These are phyloP conservation scores for Deilephila elpenor DNA, from an alignment of 2,888 invertebrate species.

Conservation along the genomic window DNA sequence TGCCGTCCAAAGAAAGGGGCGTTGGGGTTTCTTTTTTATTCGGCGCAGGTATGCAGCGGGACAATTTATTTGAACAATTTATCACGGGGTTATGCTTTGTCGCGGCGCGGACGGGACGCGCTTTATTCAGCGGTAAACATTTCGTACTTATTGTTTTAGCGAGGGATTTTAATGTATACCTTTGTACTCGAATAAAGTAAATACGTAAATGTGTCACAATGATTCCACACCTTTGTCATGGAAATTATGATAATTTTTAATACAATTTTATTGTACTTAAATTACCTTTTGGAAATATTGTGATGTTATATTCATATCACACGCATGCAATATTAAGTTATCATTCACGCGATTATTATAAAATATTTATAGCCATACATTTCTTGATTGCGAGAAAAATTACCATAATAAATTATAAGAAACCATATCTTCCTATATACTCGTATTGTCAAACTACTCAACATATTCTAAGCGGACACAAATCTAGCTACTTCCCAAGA, in stretches of 20 bases:
- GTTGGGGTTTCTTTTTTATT: constrained; percentile 42
- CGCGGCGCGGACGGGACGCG: constrained; percentile 14
- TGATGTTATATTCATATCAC: too few relatives aligned
- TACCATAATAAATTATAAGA: too few relatives aligned
- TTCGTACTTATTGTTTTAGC: constrained; percentile 25
- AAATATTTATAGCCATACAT: too few relatives aligned
- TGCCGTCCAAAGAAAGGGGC: constrained; percentile 40
- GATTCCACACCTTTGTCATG: neutral
- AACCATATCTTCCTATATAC: too few relatives aligned
- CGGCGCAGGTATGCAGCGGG: constrained; percentile 43
- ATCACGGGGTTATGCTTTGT: constrained; percentile 36
- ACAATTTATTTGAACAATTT: constrained; percentile 50
- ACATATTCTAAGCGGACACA: too few relatives aligned
- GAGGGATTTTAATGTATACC: constrained; percentile 24
- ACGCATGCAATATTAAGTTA: too few relatives aligned
- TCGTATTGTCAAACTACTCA: too few relatives aligned
- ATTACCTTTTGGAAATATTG: too few relatives aligned
- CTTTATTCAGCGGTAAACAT: constrained; percentile 26
- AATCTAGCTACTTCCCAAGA: neutral
- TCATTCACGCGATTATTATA: too few relatives aligned
- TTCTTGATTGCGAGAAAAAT: too few relatives aligned
- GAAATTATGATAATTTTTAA: neutral
- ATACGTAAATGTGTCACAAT: neutral
- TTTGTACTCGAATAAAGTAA: constrained; percentile 9
- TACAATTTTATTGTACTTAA: neutral